Base-by-base conservation (phyloP, 2,797 vertebrate genomes). In the Helarctos malayanus region DNA sequence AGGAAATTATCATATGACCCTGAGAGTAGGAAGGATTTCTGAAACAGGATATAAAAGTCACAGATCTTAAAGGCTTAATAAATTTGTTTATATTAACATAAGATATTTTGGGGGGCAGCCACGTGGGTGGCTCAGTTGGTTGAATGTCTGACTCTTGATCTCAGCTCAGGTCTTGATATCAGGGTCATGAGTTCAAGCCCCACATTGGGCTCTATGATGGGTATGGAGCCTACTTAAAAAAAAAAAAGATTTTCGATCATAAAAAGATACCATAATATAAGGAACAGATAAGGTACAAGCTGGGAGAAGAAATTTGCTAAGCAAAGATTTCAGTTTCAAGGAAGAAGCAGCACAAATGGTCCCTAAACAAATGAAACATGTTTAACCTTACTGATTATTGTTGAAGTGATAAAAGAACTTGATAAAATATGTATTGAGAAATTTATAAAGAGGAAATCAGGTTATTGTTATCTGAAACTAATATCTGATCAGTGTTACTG, bases 1-100 rank as follows among this genome's bases (percentile, higher is more conserved):
- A n/a, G n/a, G n/a, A 82, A 78, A 73, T 54, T 38, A 69, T 32
- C 2, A 41, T 61, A 18, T 6, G 32, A 65, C 27, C 32, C 61
- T 94, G 47, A 47, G 5, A 38, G 49, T 38, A 88, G 89, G 61
- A 49, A 86, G 87, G 35, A 82, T 78, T 91, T 88, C 23, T 87
- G 63, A 86, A 86, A n/a, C 8, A 61, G 80, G 56, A 56, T 87
- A 45, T 32, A 73, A 65, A 69, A 32, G 13, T 63, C 47, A 89
- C n/a, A 89, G 32, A 81, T 94, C 21, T 54, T 80, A 75, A 86
- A 61, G 68, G 19, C 29, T 73, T 75, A 41, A 68, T 80, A 80
- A 18, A 59, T 59, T 85, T 8, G 7, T 10, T 79, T 73, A 56
- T 87, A 52, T 89, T 96, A 89, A 78, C 29, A 1, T 89, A 61